Evolutionary conservation across 2,797 vertebrate genomes (phyloP), one percentile per base, ranked within the genome.

Genomic region (Arrhamphus sclerolepis): DNA sequence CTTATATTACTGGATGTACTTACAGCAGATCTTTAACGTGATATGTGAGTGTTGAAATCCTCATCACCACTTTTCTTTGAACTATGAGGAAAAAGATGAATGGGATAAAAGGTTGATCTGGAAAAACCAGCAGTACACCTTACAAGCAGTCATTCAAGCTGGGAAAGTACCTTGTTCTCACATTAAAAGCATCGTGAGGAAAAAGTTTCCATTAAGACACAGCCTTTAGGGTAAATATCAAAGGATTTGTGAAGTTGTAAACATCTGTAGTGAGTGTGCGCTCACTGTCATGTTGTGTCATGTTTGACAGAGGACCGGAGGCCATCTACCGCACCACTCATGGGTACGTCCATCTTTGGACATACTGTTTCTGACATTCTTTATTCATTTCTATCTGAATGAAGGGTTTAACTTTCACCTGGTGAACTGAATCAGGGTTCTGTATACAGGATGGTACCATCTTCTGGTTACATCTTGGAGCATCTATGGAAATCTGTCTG

Each of bases 301-400:
- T 58, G 17, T 18, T 60, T 49, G 1, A 62, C 80, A 88, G 85
- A 18, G 16, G 0, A 20, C 8, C 71, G 78, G 58, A 78, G 83
- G 42, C 20, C 0, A 0, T 84, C 82, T 7, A 1, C 65, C 24
- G 0, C 0, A 11, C 72, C 78, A 22, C 56, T 87, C 19, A 70
- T 82, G 62, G 6, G 82, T 90, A 84, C 0, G 75, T 1, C 43
- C 38, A 3, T 6, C 14, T 71, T 56, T 62, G 48, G 16, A 62
- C 24, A 56, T 0, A 24, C 0, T 41, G 5, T 44, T 21, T 1
- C 6, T 53, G 4, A 20, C 38, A n/a, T 7, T n/a, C 18, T 0
- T 48, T 55, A 1, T 0, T 61, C 1, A 40, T 61, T 39, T 55
- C 17, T 0, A 40, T 43, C 17, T 0, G 6, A 1, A 24, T 41